A percentile compares a stretch with the other conserved stretches of the same genome.
Conservation (phyloP, 2,797 vertebrate genomes). For the Poeciliopsis infans region DNA sequence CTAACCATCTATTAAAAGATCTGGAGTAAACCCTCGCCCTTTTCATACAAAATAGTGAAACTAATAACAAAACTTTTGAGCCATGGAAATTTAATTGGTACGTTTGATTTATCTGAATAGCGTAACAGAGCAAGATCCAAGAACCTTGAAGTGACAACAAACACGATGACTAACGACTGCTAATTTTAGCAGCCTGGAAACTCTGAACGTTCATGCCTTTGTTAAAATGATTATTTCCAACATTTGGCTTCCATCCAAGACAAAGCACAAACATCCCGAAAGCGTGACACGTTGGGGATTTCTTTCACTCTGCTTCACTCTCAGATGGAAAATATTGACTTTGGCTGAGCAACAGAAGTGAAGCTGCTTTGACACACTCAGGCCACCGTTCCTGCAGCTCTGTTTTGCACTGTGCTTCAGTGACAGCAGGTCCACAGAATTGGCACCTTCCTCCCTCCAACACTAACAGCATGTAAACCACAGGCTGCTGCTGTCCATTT, state of each 20-base stretch:
- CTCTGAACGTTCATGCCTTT: conserved; percentile 46
- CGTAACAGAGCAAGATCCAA: conserved; percentile 45
- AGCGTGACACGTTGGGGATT: conserved; percentile 51
- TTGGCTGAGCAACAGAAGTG: conserved; percentile 15
- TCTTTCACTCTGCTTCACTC: conserved; percentile 40
- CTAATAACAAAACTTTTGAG: conserved; percentile 65
- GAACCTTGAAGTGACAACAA: conserved; percentile 57
- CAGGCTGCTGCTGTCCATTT: conserved; percentile 14
- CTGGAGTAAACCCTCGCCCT: conserved; percentile 25
- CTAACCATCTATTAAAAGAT: background rate
- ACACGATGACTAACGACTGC: conserved; percentile 38
- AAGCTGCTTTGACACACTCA: conserved; percentile 7
- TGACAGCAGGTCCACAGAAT: background rate
- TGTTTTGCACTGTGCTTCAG: conserved; percentile 8
- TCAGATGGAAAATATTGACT: conserved; percentile 36
- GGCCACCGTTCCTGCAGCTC: conserved; percentile 2
- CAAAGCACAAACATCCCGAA: conserved; percentile 18
- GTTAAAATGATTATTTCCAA: conserved; percentile 66
- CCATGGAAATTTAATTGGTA: conserved; percentile 81
- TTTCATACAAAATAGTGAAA: conserved; percentile 40
- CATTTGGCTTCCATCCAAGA: conserved; percentile 38
- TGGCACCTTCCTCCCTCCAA: background rate
- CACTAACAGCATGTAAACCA: conserved; percentile 12
- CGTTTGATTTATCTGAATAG: conserved; percentile 39
- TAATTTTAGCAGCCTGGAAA: conserved; percentile 57